phyloP scores from a whole-genome alignment of 2,888 invertebrate genomes.

The Acleris laterana region DNA sequence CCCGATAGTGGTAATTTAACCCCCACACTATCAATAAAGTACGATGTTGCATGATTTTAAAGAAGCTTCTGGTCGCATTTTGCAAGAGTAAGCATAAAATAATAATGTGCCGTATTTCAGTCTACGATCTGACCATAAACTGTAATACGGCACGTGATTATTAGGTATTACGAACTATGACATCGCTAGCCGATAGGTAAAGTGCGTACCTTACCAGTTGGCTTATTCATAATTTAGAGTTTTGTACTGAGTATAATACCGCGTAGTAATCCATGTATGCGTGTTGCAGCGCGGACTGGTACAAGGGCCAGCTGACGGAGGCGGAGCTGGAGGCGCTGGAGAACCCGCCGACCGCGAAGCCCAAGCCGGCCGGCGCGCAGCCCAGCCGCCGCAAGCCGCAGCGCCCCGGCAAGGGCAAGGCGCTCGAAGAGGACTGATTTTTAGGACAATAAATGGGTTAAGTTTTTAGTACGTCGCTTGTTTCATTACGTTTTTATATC shows the following conservation, averaged over 20 bases:
- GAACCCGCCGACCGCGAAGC: slow-evolving; percentile 88
- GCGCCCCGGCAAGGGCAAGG: slow-evolving; percentile 68
- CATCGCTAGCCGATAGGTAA: too few relatives aligned
- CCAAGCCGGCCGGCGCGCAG: slow-evolving; percentile 78
- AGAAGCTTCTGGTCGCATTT: too few relatives aligned
- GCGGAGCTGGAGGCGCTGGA: slow-evolving; percentile 91
- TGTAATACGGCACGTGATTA: too few relatives aligned
- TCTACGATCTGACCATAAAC: too few relatives aligned
- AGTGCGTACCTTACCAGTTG: too few relatives aligned
- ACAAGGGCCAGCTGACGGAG: slow-evolving; percentile 92
- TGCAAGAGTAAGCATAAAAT: too few relatives aligned
- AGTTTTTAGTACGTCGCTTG: slow-evolving; percentile 17
- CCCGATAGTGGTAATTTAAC: too few relatives aligned
- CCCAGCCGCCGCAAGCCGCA: slow-evolving; percentile 77
- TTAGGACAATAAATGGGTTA: slow-evolving; percentile 58
- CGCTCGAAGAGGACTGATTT: slow-evolving; percentile 57
- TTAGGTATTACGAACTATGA: too few relatives aligned
- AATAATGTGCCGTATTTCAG: too few relatives aligned
- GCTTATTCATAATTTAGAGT: too few relatives aligned
- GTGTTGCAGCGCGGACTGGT: slow-evolving; percentile 92
- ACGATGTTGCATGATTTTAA: too few relatives aligned
- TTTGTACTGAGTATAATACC: background rate
- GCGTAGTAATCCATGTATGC: background rate
- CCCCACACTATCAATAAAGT: too few relatives aligned
- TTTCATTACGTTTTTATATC: slow-evolving; percentile 8